Evolutionary conservation across 2,888 invertebrate genomes (phyloP).

Genomic region (Scaptomyza caliginosa): DNA sequence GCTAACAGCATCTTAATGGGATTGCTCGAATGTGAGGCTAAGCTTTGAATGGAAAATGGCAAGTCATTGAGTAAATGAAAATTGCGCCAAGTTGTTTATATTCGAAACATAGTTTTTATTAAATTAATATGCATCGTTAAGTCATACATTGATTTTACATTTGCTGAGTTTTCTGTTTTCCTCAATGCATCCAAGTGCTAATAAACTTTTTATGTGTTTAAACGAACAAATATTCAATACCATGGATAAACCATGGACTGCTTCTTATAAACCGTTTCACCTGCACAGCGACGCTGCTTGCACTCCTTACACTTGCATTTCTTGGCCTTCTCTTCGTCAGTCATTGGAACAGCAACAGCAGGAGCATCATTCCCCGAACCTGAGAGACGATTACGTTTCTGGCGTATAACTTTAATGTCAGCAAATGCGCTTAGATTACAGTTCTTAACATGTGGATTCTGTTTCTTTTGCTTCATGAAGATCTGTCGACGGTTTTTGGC

Average conservation of each 20-base stretch:
- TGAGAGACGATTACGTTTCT: not conserved
- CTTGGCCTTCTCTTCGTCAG: slow-evolving; percentile 4
- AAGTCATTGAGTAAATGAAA: not conserved
- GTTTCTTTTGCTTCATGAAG: slow-evolving; percentile 30
- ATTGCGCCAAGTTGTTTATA: not conserved
- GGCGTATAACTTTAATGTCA: slow-evolving; percentile 17
- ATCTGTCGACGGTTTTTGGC: slow-evolving; percentile 40
- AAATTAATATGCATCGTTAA: not conserved
- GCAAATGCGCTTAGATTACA: slow-evolving; percentile 44
- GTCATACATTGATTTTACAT: slow-evolving; percentile 2
- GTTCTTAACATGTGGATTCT: slow-evolving; percentile 39
- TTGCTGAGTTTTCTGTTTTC: not conserved
- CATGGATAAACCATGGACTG: slow-evolving; percentile 20
- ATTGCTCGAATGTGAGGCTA: not conserved
- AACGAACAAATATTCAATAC: slow-evolving; percentile 30
- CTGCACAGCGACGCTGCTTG: slow-evolving; percentile 16
- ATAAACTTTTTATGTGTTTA: not conserved
- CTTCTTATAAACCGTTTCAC: slow-evolving; percentile 9
- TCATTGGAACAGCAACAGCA: not conserved
- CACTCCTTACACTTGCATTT: slow-evolving; percentile 44
- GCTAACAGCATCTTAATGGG: slow-evolving; percentile 40
- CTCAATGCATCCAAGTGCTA: not conserved
- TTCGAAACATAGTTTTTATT: not conserved
- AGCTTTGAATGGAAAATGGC: not conserved
- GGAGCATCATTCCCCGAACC: not conserved